Evolutionary conservation across 2,888 invertebrate species (phyloP), one percentile per base, ranked within the genome.

Genomic region (Acheta domesticus): DNA sequence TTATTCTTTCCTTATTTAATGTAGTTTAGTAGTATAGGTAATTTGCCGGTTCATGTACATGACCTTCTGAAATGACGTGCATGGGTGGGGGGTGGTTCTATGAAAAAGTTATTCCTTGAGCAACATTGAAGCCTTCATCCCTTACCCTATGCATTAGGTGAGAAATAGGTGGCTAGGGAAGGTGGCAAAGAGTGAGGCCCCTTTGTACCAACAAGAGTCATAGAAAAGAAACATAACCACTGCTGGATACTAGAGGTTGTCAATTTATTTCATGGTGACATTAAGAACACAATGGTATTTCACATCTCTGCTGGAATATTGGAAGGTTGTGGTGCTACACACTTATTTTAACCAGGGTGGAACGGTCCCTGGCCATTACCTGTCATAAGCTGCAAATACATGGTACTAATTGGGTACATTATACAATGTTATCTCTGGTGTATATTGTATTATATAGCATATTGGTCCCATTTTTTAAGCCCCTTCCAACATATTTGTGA

Each of bases 211-310:
- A 36, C 36, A 36, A 62, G 14, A 62, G 62, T 62, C 14, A 12
- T 62, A 62, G 62, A 1, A 62, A 62, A 62, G 62, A 62, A 19
- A 62, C 62, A 62, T 19, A 62, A 62, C 62, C 62, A 62, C 62
- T 62, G 14, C n/a, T 62, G 62, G 14, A 62, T 62, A 62, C n/a
- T 62, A 62, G 62, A 62, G 62, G 62, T 62, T 62, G 62, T 62
- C 62, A 62, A 62, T 62, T 62, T 62, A 62, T 62, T 62, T 62
- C 62, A 62, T 62, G n/a, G 62, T 62, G 62, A 62, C 62, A 62
- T 62, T 62, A n/a, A 62, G n/a, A 62, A 62, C 62, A 62, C 62
- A 62, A 62, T 19, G 62, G 62, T 62, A 62, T 62, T 19, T 19
- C 14, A 19, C 14, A 62, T n/a, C 14, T 62, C 62, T 62, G 62